phyloP scores from a whole-genome alignment of 2,113 vertebrate genomes.

The Sus scrofa region DNA sequence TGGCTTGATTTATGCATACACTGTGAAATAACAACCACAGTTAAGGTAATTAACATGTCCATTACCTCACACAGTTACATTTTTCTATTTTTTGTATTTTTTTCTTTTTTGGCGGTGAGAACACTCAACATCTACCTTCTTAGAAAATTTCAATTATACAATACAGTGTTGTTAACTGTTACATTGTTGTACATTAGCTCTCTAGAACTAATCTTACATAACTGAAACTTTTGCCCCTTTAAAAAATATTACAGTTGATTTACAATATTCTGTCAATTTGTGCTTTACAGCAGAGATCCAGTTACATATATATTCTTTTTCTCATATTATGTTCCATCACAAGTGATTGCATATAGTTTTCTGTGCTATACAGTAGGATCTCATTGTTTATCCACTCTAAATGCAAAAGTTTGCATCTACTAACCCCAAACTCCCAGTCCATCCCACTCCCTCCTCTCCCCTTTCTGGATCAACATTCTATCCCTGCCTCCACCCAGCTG shows the following conservation, averaged over 20 bases:
- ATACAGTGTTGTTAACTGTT: not conserved
- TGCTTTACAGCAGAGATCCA: no score
- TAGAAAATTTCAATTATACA: not conserved
- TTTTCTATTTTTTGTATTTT: not conserved
- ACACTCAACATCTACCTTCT: not conserved
- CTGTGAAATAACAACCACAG: not conserved
- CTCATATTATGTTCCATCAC: no score
- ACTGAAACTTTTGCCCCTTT: not conserved
- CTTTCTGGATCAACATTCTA: not conserved
- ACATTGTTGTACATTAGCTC: not conserved
- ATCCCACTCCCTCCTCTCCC: no score
- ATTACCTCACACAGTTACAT: not conserved
- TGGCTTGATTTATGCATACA: not conserved
- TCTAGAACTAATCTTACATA: not conserved
- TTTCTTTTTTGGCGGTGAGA: not conserved
- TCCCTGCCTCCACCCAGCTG: no score
- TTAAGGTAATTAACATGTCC: not conserved
- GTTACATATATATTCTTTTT: no score
- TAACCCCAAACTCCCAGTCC: no score
- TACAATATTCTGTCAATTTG: no score
- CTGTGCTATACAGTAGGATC: no score
- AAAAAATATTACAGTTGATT: no score
- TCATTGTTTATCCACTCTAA: no score
- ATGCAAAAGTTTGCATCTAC: no score
- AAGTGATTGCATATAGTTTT: no score